These are phyloP conservation scores for Chondrosia reniformis DNA, from an alignment of 37 sponge, comb jelly and placozoan genomes.

Conservation along the genomic window DNA sequence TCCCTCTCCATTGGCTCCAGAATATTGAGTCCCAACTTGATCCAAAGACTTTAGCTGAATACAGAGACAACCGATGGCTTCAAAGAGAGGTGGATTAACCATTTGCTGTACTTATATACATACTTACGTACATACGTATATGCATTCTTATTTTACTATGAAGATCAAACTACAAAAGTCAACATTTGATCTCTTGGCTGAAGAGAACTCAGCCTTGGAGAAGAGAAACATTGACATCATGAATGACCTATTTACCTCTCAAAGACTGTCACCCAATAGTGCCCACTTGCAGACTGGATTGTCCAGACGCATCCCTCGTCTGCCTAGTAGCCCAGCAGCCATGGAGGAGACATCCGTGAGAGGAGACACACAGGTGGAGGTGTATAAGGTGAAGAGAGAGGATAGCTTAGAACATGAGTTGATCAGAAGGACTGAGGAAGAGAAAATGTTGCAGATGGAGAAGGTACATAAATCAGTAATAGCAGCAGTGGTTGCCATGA, in stretches of 20 bases:
- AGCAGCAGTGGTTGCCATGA: no score
- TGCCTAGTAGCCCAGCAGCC: background rate
- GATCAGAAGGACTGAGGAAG: no score
- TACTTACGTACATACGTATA: background rate
- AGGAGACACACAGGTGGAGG: background rate
- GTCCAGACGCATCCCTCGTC: no score
- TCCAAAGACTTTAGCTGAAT: slow-evolving; percentile 24
- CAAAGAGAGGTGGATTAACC: slow-evolving; percentile 31
- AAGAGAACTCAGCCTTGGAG: slow-evolving; percentile 43
- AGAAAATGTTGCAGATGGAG: no score
- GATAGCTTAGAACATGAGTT: no score
- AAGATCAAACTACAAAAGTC: slow-evolving; percentile 30
- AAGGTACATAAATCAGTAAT: no score
- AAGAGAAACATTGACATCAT: slow-evolving; percentile 39
- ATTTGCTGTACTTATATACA: background rate
- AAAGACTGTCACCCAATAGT: background rate
- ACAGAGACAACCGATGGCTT: slow-evolving; percentile 59
- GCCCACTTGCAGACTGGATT: no score
- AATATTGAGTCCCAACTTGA: slow-evolving; percentile 27
- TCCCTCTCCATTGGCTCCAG: background rate
- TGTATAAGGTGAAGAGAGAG: background rate
- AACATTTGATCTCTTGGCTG: slow-evolving; percentile 3
- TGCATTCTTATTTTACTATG: background rate
- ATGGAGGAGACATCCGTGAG: background rate
- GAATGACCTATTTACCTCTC: slow-evolving; percentile 1